These are phyloP conservation scores for Hypomesus transpacificus DNA, from an alignment of 2,113 vertebrate genomes.

Conservation along the genomic window DNA sequence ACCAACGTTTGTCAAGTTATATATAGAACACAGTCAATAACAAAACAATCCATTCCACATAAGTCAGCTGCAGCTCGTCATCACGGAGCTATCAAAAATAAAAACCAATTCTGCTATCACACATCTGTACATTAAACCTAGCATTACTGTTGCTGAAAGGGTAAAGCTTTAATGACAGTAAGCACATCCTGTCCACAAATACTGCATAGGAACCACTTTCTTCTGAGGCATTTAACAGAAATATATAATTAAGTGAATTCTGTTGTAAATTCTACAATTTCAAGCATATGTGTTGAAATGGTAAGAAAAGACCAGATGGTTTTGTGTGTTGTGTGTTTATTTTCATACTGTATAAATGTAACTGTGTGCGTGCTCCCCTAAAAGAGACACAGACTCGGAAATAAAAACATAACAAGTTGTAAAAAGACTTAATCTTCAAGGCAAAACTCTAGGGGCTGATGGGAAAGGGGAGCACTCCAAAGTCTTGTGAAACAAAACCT, in stretches of 20 bases:
- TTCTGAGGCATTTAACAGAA: conserved; percentile 17
- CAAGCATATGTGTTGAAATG: conserved; percentile 15
- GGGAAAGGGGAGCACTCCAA: conserved; percentile 32
- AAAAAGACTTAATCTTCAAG: conserved; percentile 26
- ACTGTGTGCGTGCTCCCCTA: conserved; percentile 39
- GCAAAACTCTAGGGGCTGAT: conserved; percentile 18
- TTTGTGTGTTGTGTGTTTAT: conserved; percentile 42
- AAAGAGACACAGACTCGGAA: conserved; percentile 45
- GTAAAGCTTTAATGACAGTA: conserved; percentile 37
- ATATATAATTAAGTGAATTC: not conserved
- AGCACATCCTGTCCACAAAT: conserved; percentile 33
- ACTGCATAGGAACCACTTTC: conserved; percentile 16
- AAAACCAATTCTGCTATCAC: conserved; percentile 59
- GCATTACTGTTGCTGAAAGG: conserved; percentile 42
- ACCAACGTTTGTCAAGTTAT: conserved; percentile 43
- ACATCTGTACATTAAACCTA: conserved; percentile 59
- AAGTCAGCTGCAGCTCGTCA: conserved; percentile 35
- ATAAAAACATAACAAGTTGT: conserved; percentile 31
- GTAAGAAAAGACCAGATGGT: conserved; percentile 43
- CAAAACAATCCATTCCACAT: conserved; percentile 40
- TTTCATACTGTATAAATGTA: conserved; percentile 42
- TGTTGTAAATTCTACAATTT: conserved; percentile 17
- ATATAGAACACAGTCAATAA: conserved; percentile 49
- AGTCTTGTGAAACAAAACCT: conserved; percentile 27
- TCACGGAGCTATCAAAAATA: conserved; percentile 51